These are phyloP conservation scores for Thalassoma bifasciatum DNA, from an alignment of 2,113 vertebrate species.

Conservation along the genomic window DNA sequence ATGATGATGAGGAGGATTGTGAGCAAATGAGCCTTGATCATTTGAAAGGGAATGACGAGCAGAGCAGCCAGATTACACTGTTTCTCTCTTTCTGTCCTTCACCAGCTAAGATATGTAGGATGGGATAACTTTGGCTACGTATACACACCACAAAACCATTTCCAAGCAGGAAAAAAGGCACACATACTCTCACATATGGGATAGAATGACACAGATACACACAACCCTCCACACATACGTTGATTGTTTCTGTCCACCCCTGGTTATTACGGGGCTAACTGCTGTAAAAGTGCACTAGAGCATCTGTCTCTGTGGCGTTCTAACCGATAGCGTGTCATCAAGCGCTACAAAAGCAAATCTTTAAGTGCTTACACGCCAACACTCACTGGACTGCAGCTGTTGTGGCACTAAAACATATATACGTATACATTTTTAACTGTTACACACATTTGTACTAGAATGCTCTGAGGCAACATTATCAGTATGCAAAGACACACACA, in stretches of 20 bases:
- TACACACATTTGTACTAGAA: not conserved
- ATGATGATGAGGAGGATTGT: constrained; percentile 52
- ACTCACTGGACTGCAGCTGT: rapidly evolving
- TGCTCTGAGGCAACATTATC: not conserved
- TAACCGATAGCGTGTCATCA: constrained; percentile 18
- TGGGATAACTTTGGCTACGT: not conserved
- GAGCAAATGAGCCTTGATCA: constrained; percentile 54
- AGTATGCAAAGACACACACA: not conserved
- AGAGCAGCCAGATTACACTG: not conserved
- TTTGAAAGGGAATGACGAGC: constrained; percentile 33
- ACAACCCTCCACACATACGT: not conserved
- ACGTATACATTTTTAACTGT: not conserved
- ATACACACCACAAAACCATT: not conserved
- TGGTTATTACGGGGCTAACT: constrained; percentile 26
- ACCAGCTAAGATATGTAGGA: constrained; percentile 20
- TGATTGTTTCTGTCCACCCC: constrained; percentile 31
- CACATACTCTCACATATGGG: not conserved
- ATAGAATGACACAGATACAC: not conserved
- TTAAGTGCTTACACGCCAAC: constrained; percentile 11
- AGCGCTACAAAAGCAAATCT: constrained; percentile 35
- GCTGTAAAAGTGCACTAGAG: constrained; percentile 7
- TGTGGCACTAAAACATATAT: not conserved
- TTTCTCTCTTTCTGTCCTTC: not conserved
- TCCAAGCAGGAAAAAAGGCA: not conserved
- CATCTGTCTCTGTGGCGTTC: constrained; percentile 16